Evolutionary conservation across 2,888 invertebrate genomes (phyloP).

Genomic region (Panopea generosa): DNA sequence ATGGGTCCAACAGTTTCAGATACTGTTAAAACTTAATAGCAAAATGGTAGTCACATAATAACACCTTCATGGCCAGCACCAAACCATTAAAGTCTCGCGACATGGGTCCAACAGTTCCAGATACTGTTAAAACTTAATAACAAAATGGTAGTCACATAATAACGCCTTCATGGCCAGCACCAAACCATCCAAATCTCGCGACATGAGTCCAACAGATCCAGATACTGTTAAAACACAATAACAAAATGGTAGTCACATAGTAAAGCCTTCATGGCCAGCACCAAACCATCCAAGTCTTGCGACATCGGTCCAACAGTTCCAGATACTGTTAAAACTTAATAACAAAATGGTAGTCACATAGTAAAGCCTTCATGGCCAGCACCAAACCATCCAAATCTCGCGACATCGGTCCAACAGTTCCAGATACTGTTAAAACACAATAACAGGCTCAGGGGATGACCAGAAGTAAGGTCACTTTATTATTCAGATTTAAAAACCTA

Average conservation of each 20-base stretch:
- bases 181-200: conserved; percentile 79
- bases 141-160: conserved; percentile 76
- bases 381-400: conserved; percentile 80
- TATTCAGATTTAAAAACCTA: too few species aligned
- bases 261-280: conserved; percentile 71
- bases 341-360: conserved; percentile 77
- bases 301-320: conserved; percentile 83
- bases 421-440: too few species aligned
- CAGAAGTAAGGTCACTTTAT: too few species aligned
- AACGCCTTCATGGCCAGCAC: conserved; percentile 74
- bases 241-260: conserved; percentile 75
- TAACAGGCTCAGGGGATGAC: too few species aligned
- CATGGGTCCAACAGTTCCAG: conserved; percentile 82
- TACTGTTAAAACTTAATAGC: conserved; percentile 64
- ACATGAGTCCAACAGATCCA: conserved; percentile 82
- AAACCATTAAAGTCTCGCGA: conserved; percentile 80
- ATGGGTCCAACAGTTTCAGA: conserved; percentile 81
- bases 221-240: conserved; percentile 65
- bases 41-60: conserved; percentile 77
- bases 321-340: too few species aligned
- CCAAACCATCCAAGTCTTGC: conserved; percentile 79
- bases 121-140: too few species aligned
- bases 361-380: conserved; percentile 69
- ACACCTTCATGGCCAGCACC: conserved; percentile 70
- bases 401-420: conserved; percentile 83